Base-by-base conservation (phyloP, 2,888 invertebrate species). In the Smittia sp. region DNA sequence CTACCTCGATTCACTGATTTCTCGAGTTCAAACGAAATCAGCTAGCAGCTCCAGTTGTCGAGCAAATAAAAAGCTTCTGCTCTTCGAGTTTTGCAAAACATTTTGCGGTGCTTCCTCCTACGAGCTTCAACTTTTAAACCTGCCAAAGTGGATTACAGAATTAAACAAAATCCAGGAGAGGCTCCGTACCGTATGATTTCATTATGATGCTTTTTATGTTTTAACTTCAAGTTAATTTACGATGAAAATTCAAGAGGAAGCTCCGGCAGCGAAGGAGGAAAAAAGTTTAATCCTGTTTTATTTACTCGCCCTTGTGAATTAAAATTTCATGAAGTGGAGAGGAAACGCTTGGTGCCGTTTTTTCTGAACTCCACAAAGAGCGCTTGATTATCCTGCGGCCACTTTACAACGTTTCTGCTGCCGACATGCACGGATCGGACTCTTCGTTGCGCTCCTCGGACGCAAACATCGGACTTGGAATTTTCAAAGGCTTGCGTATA, bases 221-320 rank as follows among this genome's bases (percentile, higher is more conserved):
- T 39, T 39, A 9, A 9, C 46, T 46, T 11, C 18, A n/a, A 58
- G 58, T 58, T 58, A 58, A 58, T 58, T 58, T 58, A 58, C 58
- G 58, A 58, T 58, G 11, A 58, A 58, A 58, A 58, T 20, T 58
- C 58, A 58, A 58, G 58, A 22, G 58, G 58, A 58, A 58, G 58
- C 22, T 58, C 32, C 4, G 9, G 32, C 32, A 6, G 32, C 9
- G 15, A 58, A 1, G 24, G 22, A 22, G 15, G 27, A 27, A 63
- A 63, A 27, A 63, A 6, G 22, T 24, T 27, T 27, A 63, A 63
- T 27, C 27, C 63, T 63, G 27, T 25, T 63, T 63, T 63, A 63
- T 63, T 63, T 63, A 63, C 25, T 63, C 63, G 63, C 25, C 25
- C 27, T 63, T 63, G 63, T 63, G 27, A 63, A 63, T 63, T 63